Percentiles rank a stretch among this genome's conserved stretches.
phyloP scores from a whole-genome alignment of 2,113 vertebrate genomes.

The Madoqua kirkii region DNA sequence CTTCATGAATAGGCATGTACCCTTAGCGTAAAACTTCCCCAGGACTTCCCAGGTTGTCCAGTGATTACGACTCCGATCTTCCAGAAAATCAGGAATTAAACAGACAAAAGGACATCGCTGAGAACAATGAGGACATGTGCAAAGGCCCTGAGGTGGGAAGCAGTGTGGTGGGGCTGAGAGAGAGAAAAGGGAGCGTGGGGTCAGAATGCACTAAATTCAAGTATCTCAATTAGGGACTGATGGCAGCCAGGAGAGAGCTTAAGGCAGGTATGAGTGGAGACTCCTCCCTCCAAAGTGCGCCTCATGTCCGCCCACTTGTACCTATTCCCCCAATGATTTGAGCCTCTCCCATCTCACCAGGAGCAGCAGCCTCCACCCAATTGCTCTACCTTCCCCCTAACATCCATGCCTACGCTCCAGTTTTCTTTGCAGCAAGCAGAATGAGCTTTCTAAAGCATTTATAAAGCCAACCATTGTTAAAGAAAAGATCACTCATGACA shows the following conservation, averaged over 20 bases:
- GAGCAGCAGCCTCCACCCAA: neutral
- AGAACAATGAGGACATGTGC: neutral
- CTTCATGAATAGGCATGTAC: neutral
- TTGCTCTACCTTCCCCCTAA: neutral
- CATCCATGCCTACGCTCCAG: neutral
- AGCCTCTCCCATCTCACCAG: neutral
- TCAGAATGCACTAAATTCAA: neutral
- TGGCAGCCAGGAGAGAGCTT: neutral
- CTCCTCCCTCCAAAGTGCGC: neutral
- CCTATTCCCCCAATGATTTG: neutral
- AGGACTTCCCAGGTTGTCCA: neutral
- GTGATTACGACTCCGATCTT: neutral
- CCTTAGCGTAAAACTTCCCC: neutral
- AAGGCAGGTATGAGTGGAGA: neutral
- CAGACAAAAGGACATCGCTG: neutral
- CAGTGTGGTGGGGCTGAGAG: neutral
- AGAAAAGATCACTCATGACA: neutral
- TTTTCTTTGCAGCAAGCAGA: neutral
- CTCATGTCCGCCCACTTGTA: neutral
- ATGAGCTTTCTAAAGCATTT: neutral
- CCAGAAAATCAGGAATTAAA: neutral
- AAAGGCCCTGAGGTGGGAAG: neutral
- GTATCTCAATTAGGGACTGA: neutral
- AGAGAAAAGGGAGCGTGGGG: neutral
- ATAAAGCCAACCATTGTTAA: neutral